Conservation (phyloP, 2,113 vertebrate species). For the Gallinago paraguaiae region DNA sequence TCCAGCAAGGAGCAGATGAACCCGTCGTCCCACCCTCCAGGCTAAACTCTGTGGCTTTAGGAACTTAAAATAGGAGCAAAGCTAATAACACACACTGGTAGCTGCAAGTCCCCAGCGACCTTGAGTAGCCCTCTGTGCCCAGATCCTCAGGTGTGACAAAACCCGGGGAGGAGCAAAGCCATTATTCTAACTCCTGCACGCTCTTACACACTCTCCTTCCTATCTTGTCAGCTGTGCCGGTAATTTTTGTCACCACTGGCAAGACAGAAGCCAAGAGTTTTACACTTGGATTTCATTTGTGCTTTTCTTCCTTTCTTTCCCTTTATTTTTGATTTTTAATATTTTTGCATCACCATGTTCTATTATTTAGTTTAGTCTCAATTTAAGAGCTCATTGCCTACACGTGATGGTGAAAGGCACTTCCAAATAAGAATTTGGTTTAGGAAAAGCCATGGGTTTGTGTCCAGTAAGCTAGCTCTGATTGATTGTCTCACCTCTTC, state of each 20-base stretch:
- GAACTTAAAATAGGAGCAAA: conserved; percentile 13
- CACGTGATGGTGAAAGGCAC: background rate
- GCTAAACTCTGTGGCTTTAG: conserved; percentile 14
- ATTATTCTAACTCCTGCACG: background rate
- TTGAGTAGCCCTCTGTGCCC: background rate
- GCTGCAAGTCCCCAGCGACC: background rate
- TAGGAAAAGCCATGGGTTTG: rapidly evolving
- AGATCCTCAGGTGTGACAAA: background rate
- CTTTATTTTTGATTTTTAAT: background rate
- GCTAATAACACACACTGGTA: background rate
- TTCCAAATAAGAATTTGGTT: background rate
- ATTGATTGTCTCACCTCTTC: background rate
- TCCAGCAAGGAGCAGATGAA: conserved; percentile 42
- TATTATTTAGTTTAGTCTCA: background rate
- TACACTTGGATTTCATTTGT: background rate
- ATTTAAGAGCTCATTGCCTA: background rate
- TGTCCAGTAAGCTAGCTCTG: background rate
- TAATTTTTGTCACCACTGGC: background rate
- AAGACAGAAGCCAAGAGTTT: background rate
- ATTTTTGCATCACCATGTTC: background rate
- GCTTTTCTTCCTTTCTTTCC: background rate
- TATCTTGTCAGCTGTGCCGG: background rate
- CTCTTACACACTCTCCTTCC: background rate
- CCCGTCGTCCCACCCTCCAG: conserved; percentile 33
- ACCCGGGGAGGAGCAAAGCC: background rate